phyloP scores from a whole-genome alignment of 2,888 invertebrate genomes.

The Taenaris catops region DNA sequence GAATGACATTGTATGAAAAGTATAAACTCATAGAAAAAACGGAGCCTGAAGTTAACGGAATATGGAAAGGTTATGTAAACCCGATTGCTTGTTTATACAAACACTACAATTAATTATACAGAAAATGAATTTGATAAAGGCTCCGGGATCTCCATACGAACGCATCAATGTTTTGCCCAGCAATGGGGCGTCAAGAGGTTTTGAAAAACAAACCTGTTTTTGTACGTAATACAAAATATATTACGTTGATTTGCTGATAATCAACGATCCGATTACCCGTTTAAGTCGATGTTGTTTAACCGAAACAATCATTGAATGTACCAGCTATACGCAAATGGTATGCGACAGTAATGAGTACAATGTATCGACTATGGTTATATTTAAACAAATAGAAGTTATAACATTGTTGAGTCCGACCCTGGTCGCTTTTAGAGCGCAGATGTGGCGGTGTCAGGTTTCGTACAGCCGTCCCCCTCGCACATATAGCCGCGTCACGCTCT shows the following conservation, averaged over 20 bases:
- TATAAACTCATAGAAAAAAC: conserved; percentile 52
- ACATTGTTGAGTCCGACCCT: conserved; percentile 34
- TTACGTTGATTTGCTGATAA: too few relatives aligned
- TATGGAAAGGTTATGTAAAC: conserved; percentile 52
- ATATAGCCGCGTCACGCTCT: conserved; percentile 34
- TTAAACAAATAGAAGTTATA: not conserved
- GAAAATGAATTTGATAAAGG: too few relatives aligned
- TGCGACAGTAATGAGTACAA: not conserved
- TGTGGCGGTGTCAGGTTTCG: conserved; percentile 65
- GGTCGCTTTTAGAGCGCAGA: conserved; percentile 66
- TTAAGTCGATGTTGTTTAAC: not conserved
- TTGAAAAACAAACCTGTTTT: too few relatives aligned
- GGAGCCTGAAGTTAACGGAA: conserved; percentile 49
- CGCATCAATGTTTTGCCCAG: too few relatives aligned
- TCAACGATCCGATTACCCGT: too few relatives aligned
- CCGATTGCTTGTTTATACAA: too few relatives aligned
- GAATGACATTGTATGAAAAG: conserved; percentile 43
- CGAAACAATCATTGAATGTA: not conserved
- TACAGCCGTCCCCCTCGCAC: conserved; percentile 36
- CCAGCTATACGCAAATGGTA: too few relatives aligned
- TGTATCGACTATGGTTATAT: not conserved
- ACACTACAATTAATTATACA: too few relatives aligned
- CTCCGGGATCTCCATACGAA: too few relatives aligned
- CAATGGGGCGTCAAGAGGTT: too few relatives aligned
- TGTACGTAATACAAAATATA: too few relatives aligned